These are phyloP conservation scores for Halcyon smyrnensis DNA, from an alignment of 2,797 vertebrate species.

Conservation along the genomic window DNA sequence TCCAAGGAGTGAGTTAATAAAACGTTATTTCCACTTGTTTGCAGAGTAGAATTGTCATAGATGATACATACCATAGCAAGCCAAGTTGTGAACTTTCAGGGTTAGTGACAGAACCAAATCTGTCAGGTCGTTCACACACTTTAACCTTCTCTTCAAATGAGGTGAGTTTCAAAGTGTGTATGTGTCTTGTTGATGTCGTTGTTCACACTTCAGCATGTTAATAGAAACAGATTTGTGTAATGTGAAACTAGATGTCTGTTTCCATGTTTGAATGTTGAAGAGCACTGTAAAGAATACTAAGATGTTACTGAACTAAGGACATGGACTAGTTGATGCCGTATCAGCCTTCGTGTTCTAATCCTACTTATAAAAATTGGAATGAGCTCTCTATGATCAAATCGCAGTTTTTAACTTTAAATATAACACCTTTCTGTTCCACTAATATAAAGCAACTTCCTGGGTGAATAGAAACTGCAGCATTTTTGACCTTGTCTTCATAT, in stretches of 20 bases:
- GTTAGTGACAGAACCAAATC: conserved; percentile 92
- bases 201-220: conserved; percentile 58
- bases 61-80: conserved; percentile 90
- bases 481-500: neutral
- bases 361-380: neutral
- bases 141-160: conserved; percentile 96
- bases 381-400: neutral
- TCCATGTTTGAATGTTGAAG: conserved; percentile 13
- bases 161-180: conserved; percentile 89
- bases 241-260: conserved; percentile 19
- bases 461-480: neutral
- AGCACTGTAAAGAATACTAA: neutral
- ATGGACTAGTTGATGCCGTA: neutral
- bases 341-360: neutral
- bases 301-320: neutral
- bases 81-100: conserved; percentile 91
- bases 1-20: conserved; percentile 74
- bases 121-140: conserved; percentile 94
- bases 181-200: conserved; percentile 74
- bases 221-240: conserved; percentile 25
- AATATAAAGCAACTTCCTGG: neutral
- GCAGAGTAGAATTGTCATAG: conserved; percentile 95
- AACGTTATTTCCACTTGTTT: conserved; percentile 90
- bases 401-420: neutral
- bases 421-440: neutral